Conservation (phyloP, 2,113 vertebrate species). For the Oplegnathus fasciatus region DNA sequence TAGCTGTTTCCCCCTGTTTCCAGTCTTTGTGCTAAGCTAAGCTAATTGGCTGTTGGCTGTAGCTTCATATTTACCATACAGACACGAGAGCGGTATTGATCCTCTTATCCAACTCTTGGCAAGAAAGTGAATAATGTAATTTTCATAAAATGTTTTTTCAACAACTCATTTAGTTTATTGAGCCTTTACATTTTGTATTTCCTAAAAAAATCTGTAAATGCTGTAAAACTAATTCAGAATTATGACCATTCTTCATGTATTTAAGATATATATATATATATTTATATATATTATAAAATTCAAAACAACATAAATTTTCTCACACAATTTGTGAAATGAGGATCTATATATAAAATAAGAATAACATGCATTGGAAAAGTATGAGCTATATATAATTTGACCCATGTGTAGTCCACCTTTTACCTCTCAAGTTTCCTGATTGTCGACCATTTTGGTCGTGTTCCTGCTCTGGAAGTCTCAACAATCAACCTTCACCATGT, state of each 20-base stretch:
- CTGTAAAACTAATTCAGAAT: not conserved
- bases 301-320: not conserved
- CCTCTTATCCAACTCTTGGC: not conserved
- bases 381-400: not conserved
- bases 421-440: constrained; percentile 28
- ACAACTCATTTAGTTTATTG: not conserved
- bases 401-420: constrained; percentile 7
- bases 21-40: not conserved
- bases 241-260: not conserved
- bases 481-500: constrained; percentile 52
- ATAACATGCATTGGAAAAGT: not conserved
- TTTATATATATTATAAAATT: not conserved
- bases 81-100: not conserved
- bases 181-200: not conserved
- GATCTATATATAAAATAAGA: not conserved
- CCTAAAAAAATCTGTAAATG: not conserved
- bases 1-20: not conserved
- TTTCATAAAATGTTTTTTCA: not conserved
- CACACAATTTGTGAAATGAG: not conserved
- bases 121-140: not conserved
- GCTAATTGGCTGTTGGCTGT: not conserved
- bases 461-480: constrained; percentile 21
- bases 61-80: not conserved
- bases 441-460: not conserved
- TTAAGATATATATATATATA: too few species aligned